These are phyloP conservation scores for Rhinolophus ferrumequinum DNA, from an alignment of 2,113 vertebrate genomes.

Conservation along the genomic window DNA sequence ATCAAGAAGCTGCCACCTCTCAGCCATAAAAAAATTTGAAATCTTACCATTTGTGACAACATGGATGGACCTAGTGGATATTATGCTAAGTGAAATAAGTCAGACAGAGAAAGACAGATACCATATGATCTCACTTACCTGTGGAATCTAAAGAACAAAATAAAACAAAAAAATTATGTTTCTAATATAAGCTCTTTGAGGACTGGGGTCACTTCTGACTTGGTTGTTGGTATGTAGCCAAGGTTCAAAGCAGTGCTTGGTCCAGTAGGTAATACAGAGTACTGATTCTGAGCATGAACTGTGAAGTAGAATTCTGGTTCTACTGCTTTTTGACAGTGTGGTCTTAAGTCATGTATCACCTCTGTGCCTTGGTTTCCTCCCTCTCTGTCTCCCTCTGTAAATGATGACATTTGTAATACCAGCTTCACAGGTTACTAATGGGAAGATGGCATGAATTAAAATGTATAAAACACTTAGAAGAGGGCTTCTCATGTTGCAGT, in stretches of 20 bases:
- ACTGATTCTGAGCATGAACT: background rate
- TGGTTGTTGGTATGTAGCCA: background rate
- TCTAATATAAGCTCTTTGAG: background rate
- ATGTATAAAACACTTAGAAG: background rate
- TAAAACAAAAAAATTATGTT: too few species aligned
- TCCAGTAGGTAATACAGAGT: background rate
- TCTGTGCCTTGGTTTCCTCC: background rate
- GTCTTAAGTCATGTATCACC: background rate
- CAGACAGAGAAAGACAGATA: too few species aligned
- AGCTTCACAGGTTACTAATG: background rate
- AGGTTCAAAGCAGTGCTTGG: background rate
- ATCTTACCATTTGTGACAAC: too few species aligned
- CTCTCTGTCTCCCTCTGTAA: background rate
- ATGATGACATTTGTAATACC: background rate
- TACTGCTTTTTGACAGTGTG: background rate
- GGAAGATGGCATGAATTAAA: background rate
- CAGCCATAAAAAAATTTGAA: too few species aligned
- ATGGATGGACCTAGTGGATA: too few species aligned
- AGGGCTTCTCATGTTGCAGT: background rate
- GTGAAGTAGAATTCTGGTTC: background rate
- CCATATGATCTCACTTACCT: too few species aligned
- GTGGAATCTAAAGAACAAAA: too few species aligned
- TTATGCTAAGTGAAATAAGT: too few species aligned
- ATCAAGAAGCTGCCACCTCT: background rate
- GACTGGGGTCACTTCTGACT: background rate